These are phyloP conservation scores for Diadegma fenestrale DNA, from an alignment of 2,888 invertebrate genomes.

Conservation along the genomic window DNA sequence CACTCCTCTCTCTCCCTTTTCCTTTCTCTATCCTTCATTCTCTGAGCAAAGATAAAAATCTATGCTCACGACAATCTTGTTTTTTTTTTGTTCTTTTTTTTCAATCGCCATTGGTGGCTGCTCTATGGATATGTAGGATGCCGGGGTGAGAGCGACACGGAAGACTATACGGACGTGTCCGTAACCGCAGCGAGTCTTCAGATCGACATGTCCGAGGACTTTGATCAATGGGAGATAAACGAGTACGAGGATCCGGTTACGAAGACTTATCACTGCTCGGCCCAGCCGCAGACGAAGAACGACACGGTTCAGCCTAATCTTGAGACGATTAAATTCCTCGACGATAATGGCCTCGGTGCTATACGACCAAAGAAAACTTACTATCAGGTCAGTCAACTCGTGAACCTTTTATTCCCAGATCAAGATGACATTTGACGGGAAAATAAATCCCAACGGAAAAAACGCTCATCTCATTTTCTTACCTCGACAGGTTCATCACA, in stretches of 20 bases:
- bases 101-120: slow-evolving; percentile 55
- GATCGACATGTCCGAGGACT: slow-evolving; percentile 73
- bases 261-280: slow-evolving; percentile 73
- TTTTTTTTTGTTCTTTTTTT: slow-evolving; percentile 36
- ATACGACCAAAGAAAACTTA: slow-evolving; percentile 68
- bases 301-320: slow-evolving; percentile 69
- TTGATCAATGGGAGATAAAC: slow-evolving; percentile 72
- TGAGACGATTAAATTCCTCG: slow-evolving; percentile 67
- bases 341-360: slow-evolving; percentile 69
- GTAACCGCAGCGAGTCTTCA: slow-evolving; percentile 69
- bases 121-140: slow-evolving; percentile 58
- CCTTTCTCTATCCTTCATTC: slow-evolving; percentile 17
- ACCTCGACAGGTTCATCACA: slow-evolving; percentile 66
- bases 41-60: slow-evolving; percentile 61
- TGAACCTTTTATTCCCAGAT: neutral
- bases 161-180: slow-evolving; percentile 72
- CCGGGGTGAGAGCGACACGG: slow-evolving; percentile 71
- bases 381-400: slow-evolving; percentile 68
- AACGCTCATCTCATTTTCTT: neutral
- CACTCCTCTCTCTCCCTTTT: neutral
- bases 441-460: neutral
- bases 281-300: slow-evolving; percentile 64
- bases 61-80: slow-evolving; percentile 63
- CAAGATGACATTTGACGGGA: slow-evolving; percentile 10
- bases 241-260: slow-evolving; percentile 71